Evolutionary conservation across 2,888 invertebrate genomes (phyloP), one percentile per base, ranked within the genome.

Genomic region (Rhaphigaster nebulosa): DNA sequence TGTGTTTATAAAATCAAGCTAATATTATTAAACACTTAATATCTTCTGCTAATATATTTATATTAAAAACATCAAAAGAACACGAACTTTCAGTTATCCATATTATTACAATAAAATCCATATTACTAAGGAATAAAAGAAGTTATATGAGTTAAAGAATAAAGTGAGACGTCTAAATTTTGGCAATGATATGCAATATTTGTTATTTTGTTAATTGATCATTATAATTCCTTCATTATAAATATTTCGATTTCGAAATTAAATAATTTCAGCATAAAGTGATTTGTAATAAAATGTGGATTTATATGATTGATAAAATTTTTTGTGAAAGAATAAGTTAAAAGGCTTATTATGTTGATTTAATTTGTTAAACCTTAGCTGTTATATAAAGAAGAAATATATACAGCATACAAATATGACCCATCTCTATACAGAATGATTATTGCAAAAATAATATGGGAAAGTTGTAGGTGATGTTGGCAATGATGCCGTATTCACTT

Each of bases 391-490:
- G 20, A 38, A 38, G 1, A 76, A 76, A 23, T 76, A 34, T 76
- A 38, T 8, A 38, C 0, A 20, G 20, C 34, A 38, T 0, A 18
- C 20, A 60, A 60, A n/a, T 60, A 12, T 13, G 13, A 12, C n/a
- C 12, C n/a, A 60, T 13, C n/a, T 60, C 12, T n/a, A 5, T 29
- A n/a, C 6, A 70, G 23, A 34, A 4, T 13, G 1, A 76, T 38
- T 20, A 15, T 10, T 8, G 34, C 34, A 38, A 76, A 34, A 76
- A 76, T 65, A 29, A 65, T 23, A 5, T 76, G 70, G 70, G 34
- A 76, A 38, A 76, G 15, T 76, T 4, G 70, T 76, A 76, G 38
- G 38, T 76, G 70, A 38, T 76, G 70, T 76, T 76, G 70, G 70
- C 70, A 76, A 76, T 10, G 70, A 20, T 76, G 18, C 38, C 6